phyloP scores from a whole-genome alignment of 2,888 invertebrate genomes.

The Chydorus sphaericus region DNA sequence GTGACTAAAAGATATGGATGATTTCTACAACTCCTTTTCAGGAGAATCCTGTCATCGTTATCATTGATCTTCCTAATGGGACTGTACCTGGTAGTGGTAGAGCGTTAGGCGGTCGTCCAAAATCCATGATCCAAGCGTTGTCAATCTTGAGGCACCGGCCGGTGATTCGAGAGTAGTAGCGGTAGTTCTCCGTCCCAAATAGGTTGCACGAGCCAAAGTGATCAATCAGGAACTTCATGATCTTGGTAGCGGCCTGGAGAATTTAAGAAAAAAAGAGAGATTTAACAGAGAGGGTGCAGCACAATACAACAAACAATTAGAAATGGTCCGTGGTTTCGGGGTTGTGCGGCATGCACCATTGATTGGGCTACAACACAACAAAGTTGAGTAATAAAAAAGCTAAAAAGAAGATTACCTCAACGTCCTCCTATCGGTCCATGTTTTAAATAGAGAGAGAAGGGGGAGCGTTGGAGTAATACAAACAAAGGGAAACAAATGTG shows the following conservation, averaged over 20 bases:
- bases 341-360: too few species aligned
- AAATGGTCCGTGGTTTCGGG: too few species aligned
- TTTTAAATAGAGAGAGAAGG: slow-evolving; percentile 11
- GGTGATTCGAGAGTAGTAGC: slow-evolving; percentile 87
- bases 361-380: neutral
- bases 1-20: too few species aligned
- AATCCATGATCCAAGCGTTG: slow-evolving; percentile 91
- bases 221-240: slow-evolving; percentile 93
- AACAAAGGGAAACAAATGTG: neutral
- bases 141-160: slow-evolving; percentile 81
- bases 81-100: slow-evolving; percentile 21
- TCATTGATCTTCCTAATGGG: too few species aligned
- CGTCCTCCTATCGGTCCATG: slow-evolving; percentile 21
- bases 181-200: slow-evolving; percentile 87
- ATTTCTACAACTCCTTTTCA: too few species aligned
- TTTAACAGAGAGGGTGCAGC: too few species aligned
- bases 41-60: too few species aligned
- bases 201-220: slow-evolving; percentile 91
- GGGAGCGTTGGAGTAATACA: slow-evolving; percentile 2
- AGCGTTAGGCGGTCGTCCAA: slow-evolving; percentile 65
- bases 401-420: slow-evolving; percentile 22
- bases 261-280: neutral
- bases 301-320: too few species aligned
- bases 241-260: slow-evolving; percentile 73
- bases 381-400: slow-evolving; percentile 13